Base-by-base conservation (phyloP, 2,797 vertebrate genomes). In the Ispidina lecontei region DNA sequence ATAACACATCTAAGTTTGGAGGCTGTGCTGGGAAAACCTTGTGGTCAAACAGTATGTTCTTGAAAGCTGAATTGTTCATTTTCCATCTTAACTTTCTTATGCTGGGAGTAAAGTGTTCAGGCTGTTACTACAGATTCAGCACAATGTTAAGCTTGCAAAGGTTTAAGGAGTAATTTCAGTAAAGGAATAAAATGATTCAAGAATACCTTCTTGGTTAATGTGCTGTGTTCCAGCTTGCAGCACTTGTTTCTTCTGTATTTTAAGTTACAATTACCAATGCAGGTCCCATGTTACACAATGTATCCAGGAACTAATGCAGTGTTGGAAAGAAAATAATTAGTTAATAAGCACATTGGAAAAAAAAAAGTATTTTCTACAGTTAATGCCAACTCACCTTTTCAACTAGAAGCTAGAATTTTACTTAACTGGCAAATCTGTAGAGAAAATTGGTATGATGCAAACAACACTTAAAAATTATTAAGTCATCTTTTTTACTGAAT, bases 271-370 rank as follows among this genome's bases (percentile, higher is more conserved):
- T 13, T 65, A 7, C n/a, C 43, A 47, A 84, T 1, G 2, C 23
- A 84, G 9, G 41, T 19, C 46, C 15, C 56, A 28, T 0, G 0
- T 43, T 29, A 44, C 21, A 21, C 6, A 6, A 60, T 8, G 1
- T 9, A 74, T 51, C 43, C 29, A 21, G 43, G 20, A 73, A 73
- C 17, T 14, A 55, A 44, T 7, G 7, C 18, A 62, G 18, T 31
- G 33, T 22, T 78, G 21, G 54, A 63, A 52, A 29, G 43, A 28
- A 67, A 56, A 64, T 29, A 4, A 26, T 51, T 46, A 20, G 17
- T 75, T 69, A n/a, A 77, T 9, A 67, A 63, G 22, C 26, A 84
- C 10, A 62, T 5, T 12, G 41, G 60, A 18, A 55, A 91, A 85
- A 73, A 63, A 18, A 55, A 89, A 83, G 67, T 58, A 10, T 37